These are phyloP conservation scores for Agonopterix arenella DNA, from an alignment of 2,888 invertebrate species.

Conservation along the genomic window DNA sequence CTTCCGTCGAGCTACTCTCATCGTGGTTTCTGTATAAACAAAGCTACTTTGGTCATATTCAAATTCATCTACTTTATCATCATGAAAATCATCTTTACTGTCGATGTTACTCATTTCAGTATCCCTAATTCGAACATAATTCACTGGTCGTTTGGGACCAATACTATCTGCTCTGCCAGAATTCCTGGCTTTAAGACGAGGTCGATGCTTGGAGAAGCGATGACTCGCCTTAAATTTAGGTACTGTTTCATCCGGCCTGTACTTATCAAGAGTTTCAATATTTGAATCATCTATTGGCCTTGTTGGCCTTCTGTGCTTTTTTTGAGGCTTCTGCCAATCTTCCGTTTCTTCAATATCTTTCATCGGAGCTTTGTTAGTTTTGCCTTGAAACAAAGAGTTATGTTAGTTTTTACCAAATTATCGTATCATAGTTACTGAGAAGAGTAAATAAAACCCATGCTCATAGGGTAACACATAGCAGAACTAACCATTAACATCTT, in stretches of 20 bases:
- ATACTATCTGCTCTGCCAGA: constrained; percentile 16
- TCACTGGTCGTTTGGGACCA: constrained; percentile 13
- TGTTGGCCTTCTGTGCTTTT: constrained; percentile 22
- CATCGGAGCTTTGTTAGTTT: constrained; percentile 22
- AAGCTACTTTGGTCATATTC: constrained; percentile 21
- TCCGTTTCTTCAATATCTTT: constrained; percentile 26
- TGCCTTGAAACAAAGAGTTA: constrained; percentile 22
- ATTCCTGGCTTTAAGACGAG: constrained; percentile 22
- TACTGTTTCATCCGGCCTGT: constrained; percentile 19
- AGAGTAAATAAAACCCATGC: no score
- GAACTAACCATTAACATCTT: constrained; percentile 29
- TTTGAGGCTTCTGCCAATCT: constrained; percentile 28
- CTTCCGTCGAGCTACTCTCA: constrained; percentile 34
- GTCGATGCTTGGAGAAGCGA: constrained; percentile 21
- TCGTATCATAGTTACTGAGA: no score
- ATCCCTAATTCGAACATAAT: constrained; percentile 20
- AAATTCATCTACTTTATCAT: constrained; percentile 14
- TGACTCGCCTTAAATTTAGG: constrained; percentile 8
- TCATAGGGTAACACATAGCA: not conserved
- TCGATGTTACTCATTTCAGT: constrained; percentile 25
- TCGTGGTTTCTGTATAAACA: constrained; percentile 23
- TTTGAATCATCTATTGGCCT: constrained; percentile 13
- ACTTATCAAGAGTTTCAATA: constrained; percentile 15
- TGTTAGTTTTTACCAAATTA: not conserved
- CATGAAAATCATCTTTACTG: constrained; percentile 13